Evolutionary conservation across 2,888 invertebrate species (phyloP).

Genomic region (Drosophila atripex): DNA sequence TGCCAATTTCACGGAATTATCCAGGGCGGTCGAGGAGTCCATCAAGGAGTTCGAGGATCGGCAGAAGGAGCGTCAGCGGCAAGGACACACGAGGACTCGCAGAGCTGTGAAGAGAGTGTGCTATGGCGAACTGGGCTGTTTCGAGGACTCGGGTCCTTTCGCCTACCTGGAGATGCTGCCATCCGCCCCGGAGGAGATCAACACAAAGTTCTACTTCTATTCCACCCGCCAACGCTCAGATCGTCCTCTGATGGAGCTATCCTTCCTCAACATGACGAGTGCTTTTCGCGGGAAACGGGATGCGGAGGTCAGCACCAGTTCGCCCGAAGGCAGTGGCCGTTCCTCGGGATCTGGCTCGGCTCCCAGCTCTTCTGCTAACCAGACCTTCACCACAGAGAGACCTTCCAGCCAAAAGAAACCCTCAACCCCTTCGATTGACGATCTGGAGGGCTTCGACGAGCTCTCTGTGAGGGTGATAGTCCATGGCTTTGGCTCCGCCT

Average conservation of each 20-base stretch:
- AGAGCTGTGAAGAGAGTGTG: slow-evolving; percentile 93
- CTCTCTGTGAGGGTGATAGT: slow-evolving; percentile 91
- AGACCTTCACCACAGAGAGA: slow-evolving; percentile 40
- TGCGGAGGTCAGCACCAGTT: slow-evolving; percentile 64
- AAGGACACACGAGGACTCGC: slow-evolving; percentile 81
- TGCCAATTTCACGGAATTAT: slow-evolving; percentile 62
- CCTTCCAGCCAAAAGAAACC: slow-evolving; percentile 46
- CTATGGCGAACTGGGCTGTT: slow-evolving; percentile 95
- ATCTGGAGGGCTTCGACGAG: slow-evolving; percentile 82
- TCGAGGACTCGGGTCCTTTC: slow-evolving; percentile 95
- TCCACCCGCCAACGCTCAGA: slow-evolving; percentile 88
- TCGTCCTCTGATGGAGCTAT: slow-evolving; percentile 88
- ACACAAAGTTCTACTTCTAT: slow-evolving; percentile 92
- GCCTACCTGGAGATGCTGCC: slow-evolving; percentile 95
- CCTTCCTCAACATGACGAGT: slow-evolving; percentile 89
- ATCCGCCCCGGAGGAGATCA: slow-evolving; percentile 92
- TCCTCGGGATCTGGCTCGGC: neutral
- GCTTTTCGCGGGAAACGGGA: slow-evolving; percentile 84
- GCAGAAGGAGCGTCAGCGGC: slow-evolving; percentile 56
- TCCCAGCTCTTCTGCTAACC: neutral
- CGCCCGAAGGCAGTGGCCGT: slow-evolving; percentile 26
- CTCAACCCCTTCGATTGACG: slow-evolving; percentile 78
- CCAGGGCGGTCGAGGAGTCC: slow-evolving; percentile 71
- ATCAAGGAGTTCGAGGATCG: slow-evolving; percentile 62
- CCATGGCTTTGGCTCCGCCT: slow-evolving; percentile 96